Evolutionary conservation across 2,888 invertebrate species (phyloP).

Genomic region (Ditula angustiorana): DNA sequence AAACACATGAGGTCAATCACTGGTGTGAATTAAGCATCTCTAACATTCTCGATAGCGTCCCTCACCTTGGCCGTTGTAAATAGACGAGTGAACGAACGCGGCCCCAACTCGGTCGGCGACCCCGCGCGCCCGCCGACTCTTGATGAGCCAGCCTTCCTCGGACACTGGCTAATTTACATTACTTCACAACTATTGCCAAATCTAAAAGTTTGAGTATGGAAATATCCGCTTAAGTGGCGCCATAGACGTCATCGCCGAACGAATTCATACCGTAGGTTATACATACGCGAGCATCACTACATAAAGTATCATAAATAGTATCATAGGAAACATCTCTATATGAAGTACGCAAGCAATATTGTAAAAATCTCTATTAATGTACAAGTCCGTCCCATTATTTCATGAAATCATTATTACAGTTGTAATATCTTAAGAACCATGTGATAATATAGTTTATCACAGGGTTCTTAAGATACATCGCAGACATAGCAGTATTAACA

Average conservation of each 20-base stretch:
- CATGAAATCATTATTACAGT: no score
- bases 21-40: slow-evolving; percentile 54
- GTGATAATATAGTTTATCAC: no score
- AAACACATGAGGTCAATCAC: slow-evolving; percentile 56
- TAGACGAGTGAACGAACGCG: slow-evolving; percentile 72
- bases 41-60: slow-evolving; percentile 51
- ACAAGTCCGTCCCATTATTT: no score
- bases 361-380: no score
- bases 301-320: no score
- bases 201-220: slow-evolving; percentile 17
- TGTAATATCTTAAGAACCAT: no score
- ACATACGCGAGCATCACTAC: background rate
- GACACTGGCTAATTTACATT: slow-evolving; percentile 48
- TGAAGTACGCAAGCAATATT: no score
- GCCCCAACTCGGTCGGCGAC: slow-evolving; percentile 78
- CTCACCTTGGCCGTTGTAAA: slow-evolving; percentile 77
- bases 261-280: background rate
- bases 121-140: slow-evolving; percentile 66
- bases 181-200: slow-evolving; percentile 41
- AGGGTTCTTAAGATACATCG: no score
- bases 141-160: slow-evolving; percentile 61
- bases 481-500: no score
- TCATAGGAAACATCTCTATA: no score
- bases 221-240: slow-evolving; percentile 13
- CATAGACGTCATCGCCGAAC: background rate